These are phyloP conservation scores for Meliscaeva auricollis DNA, from an alignment of 2,888 invertebrate genomes.

Conservation along the genomic window DNA sequence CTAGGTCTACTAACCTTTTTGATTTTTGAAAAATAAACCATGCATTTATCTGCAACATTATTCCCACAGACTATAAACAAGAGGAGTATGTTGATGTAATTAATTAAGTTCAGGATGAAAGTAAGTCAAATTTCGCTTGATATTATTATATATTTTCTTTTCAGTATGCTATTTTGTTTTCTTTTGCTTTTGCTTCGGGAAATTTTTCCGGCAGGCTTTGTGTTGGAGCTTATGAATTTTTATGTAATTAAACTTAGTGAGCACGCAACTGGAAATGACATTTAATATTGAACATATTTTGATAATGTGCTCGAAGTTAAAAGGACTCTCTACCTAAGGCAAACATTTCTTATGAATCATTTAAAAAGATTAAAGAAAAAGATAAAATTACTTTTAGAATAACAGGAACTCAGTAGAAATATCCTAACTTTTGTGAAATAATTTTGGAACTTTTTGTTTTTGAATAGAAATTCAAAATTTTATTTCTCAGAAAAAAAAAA, in stretches of 20 bases:
- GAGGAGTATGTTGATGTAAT: slow-evolving; percentile 25
- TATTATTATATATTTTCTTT: background rate
- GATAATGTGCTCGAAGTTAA: background rate
- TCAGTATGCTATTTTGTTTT: background rate
- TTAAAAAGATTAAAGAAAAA: slow-evolving; percentile 13
- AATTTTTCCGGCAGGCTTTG: background rate
- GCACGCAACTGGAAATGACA: slow-evolving; percentile 21
- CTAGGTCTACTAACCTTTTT: no score
- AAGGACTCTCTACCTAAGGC: background rate
- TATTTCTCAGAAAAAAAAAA: no score
- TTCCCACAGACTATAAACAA: background rate
- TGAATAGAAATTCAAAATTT: no score
- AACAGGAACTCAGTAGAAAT: no score
- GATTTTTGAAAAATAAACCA: no score
- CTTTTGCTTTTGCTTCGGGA: background rate
- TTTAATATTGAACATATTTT: slow-evolving; percentile 34
- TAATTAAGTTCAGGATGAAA: slow-evolving; percentile 29
- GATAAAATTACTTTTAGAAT: no score
- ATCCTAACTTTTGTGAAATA: no score
- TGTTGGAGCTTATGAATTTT: slow-evolving; percentile 19
- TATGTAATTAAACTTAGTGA: slow-evolving; percentile 26
- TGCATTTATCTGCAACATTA: background rate
- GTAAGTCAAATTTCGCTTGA: background rate
- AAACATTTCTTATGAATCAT: background rate
- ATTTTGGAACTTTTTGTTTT: no score